These are phyloP conservation scores for Pelosia muscerda DNA, from an alignment of 2,888 invertebrate genomes.

Conservation along the genomic window DNA sequence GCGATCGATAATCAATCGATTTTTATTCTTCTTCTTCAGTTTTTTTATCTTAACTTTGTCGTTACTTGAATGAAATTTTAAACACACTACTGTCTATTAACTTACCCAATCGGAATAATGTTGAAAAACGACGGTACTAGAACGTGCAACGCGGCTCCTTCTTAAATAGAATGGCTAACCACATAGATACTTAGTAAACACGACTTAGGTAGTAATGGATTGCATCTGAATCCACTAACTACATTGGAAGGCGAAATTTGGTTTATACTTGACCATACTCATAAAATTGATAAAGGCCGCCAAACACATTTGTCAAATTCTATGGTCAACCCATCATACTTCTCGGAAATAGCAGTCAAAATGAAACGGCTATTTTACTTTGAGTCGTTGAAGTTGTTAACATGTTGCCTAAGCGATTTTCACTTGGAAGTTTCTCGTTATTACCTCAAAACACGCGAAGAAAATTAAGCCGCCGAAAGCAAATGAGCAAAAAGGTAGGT, in stretches of 20 bases:
- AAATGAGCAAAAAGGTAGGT: constrained; percentile 11
- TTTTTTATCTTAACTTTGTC: no score
- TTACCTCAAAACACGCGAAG: constrained; percentile 14
- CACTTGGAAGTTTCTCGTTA: constrained; percentile 10
- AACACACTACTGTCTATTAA: no score
- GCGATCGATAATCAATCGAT: not conserved
- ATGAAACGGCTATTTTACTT: not conserved
- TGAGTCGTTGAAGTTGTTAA: constrained; percentile 6
- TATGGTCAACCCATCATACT: not conserved
- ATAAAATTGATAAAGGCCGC: not conserved
- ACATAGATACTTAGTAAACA: no score
- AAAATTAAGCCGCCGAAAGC: constrained; percentile 6
- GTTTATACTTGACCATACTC: not conserved
- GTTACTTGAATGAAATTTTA: no score
- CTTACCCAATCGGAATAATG: no score
- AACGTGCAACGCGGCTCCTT: no score
- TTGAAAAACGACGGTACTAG: no score
- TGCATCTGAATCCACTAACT: no score
- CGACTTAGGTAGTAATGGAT: no score
- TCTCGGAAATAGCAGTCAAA: constrained; percentile 8
- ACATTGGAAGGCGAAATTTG: not conserved
- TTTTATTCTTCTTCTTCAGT: no score
- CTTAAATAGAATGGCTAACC: no score
- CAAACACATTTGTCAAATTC: not conserved
- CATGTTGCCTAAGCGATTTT: constrained; percentile 16